Evolutionary conservation across 2,797 vertebrate genomes (phyloP), one percentile per base, ranked within the genome.

Genomic region (Iguana delicatissima): DNA sequence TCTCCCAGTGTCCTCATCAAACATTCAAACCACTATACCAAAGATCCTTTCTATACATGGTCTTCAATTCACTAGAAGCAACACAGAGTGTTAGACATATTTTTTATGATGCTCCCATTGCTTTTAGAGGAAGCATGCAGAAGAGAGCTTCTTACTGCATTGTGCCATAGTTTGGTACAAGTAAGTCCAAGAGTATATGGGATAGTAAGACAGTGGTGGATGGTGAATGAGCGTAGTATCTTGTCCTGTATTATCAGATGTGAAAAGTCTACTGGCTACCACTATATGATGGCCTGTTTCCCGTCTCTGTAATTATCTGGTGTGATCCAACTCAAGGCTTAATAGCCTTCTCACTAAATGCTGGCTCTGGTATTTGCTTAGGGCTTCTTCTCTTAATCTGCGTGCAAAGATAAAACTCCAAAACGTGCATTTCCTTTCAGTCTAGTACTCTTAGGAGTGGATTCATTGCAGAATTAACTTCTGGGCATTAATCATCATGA

Each of bases 401-500:
- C 80, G 52, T 81, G 42, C 88, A 87, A 92, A 94, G 90, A 86
- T 14, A 79, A 80, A 74, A 87, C 80, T 80, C 76, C 57, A 57
- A 79, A 46, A 38, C 6, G 79, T 84, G 50, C 55, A 4, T 38
- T 95, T 95, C 89, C 85, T 93, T 87, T 93, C 77, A 69, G n/a
- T 89, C 79, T 81, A 26, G 13, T 59, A 8, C 81, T 85, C 46
- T 22, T 57, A 22, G 0, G 6, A 94, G 85, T 80, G 89, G 93
- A 90, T 94, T 93, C 86, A 76, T 77, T 87, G 91, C 80, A 85
- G 59, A 91, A 85, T 92, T 89, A 94, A 93, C 95, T 90, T 89
- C 50, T 81, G 64, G 88, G 81, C 91, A 77, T 94, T 94, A 92
- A 94, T 90, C 91, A 91, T 95, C 93, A 89, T 59, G 77, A 91